Percentiles rank a stretch among this genome's conserved stretches.
These are phyloP conservation scores for Tinea semifulvella DNA, from an alignment of 2,888 invertebrate species.

Conservation along the genomic window DNA sequence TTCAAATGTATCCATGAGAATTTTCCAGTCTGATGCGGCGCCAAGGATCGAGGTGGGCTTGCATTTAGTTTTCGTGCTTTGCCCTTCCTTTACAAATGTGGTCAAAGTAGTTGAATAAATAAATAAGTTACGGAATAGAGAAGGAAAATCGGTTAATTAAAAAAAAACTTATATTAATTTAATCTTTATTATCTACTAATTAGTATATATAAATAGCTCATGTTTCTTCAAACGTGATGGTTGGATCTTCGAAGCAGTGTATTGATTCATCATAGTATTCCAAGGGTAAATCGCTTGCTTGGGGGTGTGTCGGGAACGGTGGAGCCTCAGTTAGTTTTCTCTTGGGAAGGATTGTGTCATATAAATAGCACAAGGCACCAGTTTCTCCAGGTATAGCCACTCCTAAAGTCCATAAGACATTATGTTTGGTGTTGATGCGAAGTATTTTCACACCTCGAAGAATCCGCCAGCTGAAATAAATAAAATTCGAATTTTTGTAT, in stretches of 20 bases:
- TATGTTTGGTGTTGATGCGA: conserved; percentile 93
- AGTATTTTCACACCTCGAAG: conserved; percentile 78
- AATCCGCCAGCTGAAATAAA: conserved; percentile 56
- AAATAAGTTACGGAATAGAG: background rate
- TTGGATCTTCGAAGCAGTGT: conserved; percentile 77
- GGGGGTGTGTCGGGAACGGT: conserved; percentile 83
- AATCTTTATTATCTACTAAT: background rate
- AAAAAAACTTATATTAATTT: background rate
- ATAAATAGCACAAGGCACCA: conserved; percentile 81
- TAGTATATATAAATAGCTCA: conserved; percentile 22
- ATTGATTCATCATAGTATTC: conserved; percentile 81
- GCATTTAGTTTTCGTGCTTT: no score
- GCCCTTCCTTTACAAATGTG: no score
- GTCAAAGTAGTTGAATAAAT: background rate
- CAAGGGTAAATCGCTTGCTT: conserved; percentile 69
- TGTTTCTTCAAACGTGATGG: conserved; percentile 70
- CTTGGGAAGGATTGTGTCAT: conserved; percentile 78
- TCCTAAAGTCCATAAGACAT: conserved; percentile 90
- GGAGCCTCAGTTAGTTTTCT: conserved; percentile 69
- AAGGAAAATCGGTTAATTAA: background rate
- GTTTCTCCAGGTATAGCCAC: conserved; percentile 83
- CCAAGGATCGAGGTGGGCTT: no score
- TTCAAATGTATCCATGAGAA: no score
- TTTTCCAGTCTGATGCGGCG: no score
- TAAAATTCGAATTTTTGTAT: no score